Evolutionary conservation across 64 coral and sea anemone species (phyloP), one percentile per base, ranked within the genome.

Genomic region (Hydrozoanthus tunicans): DNA sequence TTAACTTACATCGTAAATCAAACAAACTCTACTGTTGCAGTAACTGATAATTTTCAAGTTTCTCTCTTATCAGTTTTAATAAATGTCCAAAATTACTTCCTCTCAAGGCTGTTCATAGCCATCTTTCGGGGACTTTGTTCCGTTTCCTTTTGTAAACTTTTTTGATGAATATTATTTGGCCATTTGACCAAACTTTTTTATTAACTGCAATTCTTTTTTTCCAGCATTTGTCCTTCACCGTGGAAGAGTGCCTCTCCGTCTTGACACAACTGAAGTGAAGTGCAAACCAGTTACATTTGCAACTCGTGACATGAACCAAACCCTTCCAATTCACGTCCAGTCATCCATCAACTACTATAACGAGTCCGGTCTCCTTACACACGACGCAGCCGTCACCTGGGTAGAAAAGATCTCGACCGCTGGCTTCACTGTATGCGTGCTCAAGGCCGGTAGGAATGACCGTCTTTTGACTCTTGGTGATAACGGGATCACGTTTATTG

Each of bases 301-400:
- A 9, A 11, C 59, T 14, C 53, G 10, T 23, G 56, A 63, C 17
- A 83, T 95, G 20, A 85, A 77, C 11, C 70, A 58, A 5, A 6
- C 59, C 6, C 61, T 17, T 7, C 86, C 52, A 43, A 79, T 95
- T 59, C 79, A 92, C 79, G 94, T 95, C 1, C 94, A 95, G 51
- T 82, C 90, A 4, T 89, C 90, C 24, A 92, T 95, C 85, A 95
- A 95, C 70, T 95, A 92, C 79, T 95, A 86, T 64, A 93, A 93
- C 74, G 23, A 85, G 53, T 86, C 80, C 51, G 91, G 77, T 5
- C 13, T 13, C 3, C 79, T 80, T 13, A 58, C 80, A 24, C 94
- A 96, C 65, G 94, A 96, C 58, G 94, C 94, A 0, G 94, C 94
- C 5, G 94, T 96, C 5, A 91, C 89, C 6, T 96, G 94, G 94